A percentile compares a stretch with the other conserved stretches of the same genome.
Conservation (phyloP, 2,797 vertebrate species). For the Gorsachius magnificus region DNA sequence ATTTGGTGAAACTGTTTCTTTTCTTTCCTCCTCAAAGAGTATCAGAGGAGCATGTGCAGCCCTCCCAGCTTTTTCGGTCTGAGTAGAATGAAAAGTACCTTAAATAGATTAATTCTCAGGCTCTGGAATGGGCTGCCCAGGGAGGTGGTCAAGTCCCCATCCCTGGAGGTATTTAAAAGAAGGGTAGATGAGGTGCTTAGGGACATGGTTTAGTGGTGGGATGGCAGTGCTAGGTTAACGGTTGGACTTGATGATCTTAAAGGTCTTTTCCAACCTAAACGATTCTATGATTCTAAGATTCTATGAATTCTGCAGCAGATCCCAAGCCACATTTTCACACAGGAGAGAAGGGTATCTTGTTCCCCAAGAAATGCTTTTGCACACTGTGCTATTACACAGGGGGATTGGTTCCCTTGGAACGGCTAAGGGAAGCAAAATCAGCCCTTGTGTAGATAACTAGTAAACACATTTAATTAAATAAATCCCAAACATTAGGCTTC, state of each 20-base stretch:
- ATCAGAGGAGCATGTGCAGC: accelerated
- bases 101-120: not conserved
- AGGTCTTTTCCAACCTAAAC: too few species aligned
- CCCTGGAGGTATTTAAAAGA: too few species aligned
- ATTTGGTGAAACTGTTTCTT: not conserved
- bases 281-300: too few species aligned
- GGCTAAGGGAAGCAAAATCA: not conserved
- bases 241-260: too few species aligned
- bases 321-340: not conserved
- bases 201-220: too few species aligned
- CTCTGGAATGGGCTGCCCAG: too few species aligned
- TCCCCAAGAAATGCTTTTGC: not conserved
- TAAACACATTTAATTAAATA: not conserved
- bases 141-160: too few species aligned
- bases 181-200: too few species aligned
- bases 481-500: not conserved
- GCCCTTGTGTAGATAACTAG: not conserved
- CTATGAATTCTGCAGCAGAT: not conserved
- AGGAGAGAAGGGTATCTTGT: not conserved
- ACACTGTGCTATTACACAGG: not conserved
- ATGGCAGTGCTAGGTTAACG: too few species aligned
- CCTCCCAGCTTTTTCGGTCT: not conserved
- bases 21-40: not conserved
- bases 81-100: not conserved
- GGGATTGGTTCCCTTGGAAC: not conserved